Evolutionary conservation across 2,888 invertebrate species (phyloP).

Genomic region (Deladenus siricidicola): DNA sequence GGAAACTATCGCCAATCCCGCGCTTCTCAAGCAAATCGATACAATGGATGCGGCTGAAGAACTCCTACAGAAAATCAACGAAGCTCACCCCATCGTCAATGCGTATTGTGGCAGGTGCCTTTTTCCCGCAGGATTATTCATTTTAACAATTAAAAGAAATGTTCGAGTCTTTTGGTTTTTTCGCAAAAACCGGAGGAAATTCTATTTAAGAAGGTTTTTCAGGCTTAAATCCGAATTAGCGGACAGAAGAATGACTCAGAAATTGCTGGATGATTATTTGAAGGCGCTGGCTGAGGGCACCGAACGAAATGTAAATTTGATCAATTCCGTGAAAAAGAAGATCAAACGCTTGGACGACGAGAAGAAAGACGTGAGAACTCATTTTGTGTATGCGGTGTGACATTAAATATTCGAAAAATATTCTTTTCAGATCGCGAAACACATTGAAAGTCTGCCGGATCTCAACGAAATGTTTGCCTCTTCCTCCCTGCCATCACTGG

Average conservation of each 20-base stretch:
- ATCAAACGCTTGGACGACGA: constrained; percentile 15
- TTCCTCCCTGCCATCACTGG: constrained; percentile 11
- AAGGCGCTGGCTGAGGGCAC: constrained; percentile 13
- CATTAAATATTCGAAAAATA: neutral
- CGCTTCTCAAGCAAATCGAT: constrained; percentile 19
- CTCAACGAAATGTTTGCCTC: constrained; percentile 9
- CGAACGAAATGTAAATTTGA: constrained; percentile 16
- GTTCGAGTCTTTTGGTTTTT: too few relatives aligned
- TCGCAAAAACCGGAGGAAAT: too few relatives aligned
- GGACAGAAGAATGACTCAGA: constrained; percentile 13
- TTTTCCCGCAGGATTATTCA: neutral
- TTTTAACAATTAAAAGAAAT: neutral
- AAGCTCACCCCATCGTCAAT: constrained; percentile 17
- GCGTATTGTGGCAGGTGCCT: constrained; percentile 19
- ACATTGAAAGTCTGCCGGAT: constrained; percentile 18
- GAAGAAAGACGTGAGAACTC: constrained; percentile 9
- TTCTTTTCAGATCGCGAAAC: constrained; percentile 15
- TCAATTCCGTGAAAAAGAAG: constrained; percentile 10
- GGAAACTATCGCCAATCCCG: constrained; percentile 32
- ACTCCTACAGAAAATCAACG: constrained; percentile 19
- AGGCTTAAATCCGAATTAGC: constrained; percentile 12
- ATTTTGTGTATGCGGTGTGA: neutral
- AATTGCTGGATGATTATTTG: constrained; percentile 10
- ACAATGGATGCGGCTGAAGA: constrained; percentile 16
- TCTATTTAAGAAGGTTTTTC: constrained; percentile 2